Conservation (phyloP, 2,888 invertebrate species). For the Cephalotes varians region DNA sequence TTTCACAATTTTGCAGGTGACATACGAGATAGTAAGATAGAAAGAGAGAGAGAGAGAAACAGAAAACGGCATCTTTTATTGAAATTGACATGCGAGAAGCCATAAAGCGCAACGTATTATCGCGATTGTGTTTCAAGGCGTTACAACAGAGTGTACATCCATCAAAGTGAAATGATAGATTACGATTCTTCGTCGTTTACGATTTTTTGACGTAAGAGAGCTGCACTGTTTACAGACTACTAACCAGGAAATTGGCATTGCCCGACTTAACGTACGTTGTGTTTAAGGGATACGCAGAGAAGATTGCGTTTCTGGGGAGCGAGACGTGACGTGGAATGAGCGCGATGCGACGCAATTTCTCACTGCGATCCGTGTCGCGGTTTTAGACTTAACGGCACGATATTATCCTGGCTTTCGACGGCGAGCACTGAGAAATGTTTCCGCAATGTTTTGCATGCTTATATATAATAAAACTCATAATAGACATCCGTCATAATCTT, state of each 20-base stretch:
- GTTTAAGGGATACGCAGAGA: constrained; percentile 7
- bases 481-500: not conserved
- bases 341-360: constrained; percentile 34
- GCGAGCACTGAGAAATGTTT: constrained; percentile 2
- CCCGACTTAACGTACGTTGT: constrained; percentile 9
- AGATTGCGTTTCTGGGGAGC: constrained; percentile 6
- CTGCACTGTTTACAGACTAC: constrained; percentile 61
- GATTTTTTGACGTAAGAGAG: constrained; percentile 18
- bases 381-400: not conserved
- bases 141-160: constrained; percentile 14
- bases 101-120: constrained; percentile 40
- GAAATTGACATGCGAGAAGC: constrained; percentile 30
- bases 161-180: constrained; percentile 20
- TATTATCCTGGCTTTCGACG: not conserved
- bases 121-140: constrained; percentile 11
- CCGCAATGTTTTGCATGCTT: not conserved
- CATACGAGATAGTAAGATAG: not conserved
- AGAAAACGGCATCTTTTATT: constrained; percentile 14
- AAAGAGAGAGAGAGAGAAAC: not conserved
- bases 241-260: constrained; percentile 61
- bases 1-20: not conserved
- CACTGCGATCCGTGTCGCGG: not conserved
- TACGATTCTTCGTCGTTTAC: constrained; percentile 14
- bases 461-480: not conserved
- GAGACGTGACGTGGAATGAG: constrained; percentile 14